Percentiles rank a stretch among this genome's conserved stretches.
These are phyloP conservation scores for Neomonachus schauinslandi DNA, from an alignment of 2,113 vertebrate genomes.

Conservation along the genomic window DNA sequence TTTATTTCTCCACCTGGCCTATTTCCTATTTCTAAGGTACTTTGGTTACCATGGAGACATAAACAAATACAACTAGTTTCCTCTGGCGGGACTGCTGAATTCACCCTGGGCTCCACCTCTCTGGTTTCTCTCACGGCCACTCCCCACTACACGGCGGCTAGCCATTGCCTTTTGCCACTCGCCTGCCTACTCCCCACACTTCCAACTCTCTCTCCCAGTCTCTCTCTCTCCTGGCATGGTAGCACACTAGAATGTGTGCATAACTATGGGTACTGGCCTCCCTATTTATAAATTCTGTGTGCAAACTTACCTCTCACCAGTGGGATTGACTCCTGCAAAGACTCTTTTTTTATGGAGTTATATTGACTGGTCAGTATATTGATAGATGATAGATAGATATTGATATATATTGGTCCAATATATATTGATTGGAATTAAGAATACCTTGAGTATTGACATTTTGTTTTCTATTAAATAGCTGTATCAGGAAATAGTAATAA, in stretches of 20 bases:
- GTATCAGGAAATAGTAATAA: neutral
- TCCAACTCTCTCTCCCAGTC: neutral
- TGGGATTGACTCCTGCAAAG: neutral
- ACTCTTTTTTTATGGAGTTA: neutral
- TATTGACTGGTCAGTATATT: neutral
- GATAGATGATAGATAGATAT: neutral
- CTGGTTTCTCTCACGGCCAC: neutral
- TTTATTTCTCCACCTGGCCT: constrained; percentile 63
- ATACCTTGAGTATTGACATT: neutral
- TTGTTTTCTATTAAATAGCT: constrained; percentile 28
- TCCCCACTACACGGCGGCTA: neutral
- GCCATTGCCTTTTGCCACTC: neutral
- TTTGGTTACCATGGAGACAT: constrained; percentile 50
- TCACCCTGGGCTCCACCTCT: neutral
- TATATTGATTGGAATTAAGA: neutral
- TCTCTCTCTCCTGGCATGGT: neutral
- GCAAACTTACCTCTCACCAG: neutral
- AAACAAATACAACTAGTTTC: constrained; percentile 55
- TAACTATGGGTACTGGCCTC: neutral
- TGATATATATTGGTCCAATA: neutral
- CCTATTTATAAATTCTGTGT: neutral
- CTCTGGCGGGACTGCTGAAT: neutral
- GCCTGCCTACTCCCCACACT: too few species aligned
- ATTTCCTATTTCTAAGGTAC: constrained; percentile 70
- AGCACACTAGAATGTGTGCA: neutral